Base-by-base conservation (phyloP, 2,888 invertebrate genomes). In the Eilema caniola region DNA sequence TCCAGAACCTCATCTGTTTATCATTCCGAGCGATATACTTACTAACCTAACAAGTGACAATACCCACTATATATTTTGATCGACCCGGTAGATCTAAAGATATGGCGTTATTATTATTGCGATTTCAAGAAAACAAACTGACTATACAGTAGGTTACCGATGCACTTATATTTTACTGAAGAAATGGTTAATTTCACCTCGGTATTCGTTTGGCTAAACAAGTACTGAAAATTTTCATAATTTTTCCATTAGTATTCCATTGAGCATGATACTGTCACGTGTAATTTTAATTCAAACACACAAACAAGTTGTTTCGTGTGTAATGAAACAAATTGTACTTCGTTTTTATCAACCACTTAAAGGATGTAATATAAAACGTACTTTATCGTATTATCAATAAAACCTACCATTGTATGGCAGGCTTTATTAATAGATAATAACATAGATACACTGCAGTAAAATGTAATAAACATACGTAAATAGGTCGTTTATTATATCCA, bases 381-480 rank as follows among this genome's bases (percentile, higher is more conserved):
- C n/a, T 47, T 20, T 47, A 47, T 47, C 47, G 20, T 20, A 47
- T 47, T 47, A 47, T 47, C 47, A 47, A 47, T 47, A 47, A 47
- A 47, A 47, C 47, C 47, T 20, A 3, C 20, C 4, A 47, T 47
- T 47, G 7, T n/a, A n/a, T 53, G n/a, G n/a, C 53, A n/a, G 53
- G 53, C n/a, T 53, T 53, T 53, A 53, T 53, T n/a, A 53, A 53
- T 53, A 53, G 53, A 53, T 53, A n/a, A 20, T n/a, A 53, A 53
- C 20, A 53, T 53, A n/a, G 53, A 53, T 53, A 53, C 53, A 53
- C 53, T 2, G 53, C 53, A 53, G 53, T 53, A 53, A 53, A 53
- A 53, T 53, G 53, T 53, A n/a, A 53, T 53, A 53, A 53, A 59
- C 59, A 25, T 59, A 53, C 53, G n/a, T 53, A n/a, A 53, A 47